phyloP scores from a whole-genome alignment of 1,140 invertebrate species.

The Nomia melanderi region DNA sequence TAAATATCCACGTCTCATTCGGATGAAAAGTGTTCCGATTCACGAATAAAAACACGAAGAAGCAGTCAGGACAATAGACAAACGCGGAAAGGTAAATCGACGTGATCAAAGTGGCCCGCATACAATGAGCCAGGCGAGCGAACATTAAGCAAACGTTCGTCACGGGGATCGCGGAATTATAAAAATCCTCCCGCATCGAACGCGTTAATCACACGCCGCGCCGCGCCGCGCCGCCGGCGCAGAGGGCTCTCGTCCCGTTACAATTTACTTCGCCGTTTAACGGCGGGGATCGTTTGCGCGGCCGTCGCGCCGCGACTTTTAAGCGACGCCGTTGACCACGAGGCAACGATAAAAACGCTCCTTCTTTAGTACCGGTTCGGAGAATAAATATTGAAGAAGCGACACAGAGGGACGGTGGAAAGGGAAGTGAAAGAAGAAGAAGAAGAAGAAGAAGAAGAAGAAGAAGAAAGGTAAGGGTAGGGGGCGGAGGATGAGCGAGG shows the following conservation, averaged over 20 bases:
- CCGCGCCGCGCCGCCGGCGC: no score
- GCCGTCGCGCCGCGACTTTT: neutral
- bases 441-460: conserved; percentile 8
- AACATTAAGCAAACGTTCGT: no score
- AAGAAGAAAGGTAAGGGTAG: no score
- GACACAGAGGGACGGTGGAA: neutral
- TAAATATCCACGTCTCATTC: no score
- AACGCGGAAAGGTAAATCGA: no score
- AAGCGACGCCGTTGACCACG: conserved; percentile 11
- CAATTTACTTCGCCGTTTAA: conserved; percentile 16
- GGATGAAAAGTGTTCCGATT: no score
- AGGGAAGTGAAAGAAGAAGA: conserved; percentile 41
- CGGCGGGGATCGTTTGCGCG: conserved; percentile 6
- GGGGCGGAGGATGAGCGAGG: neutral
- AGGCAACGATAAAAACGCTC: conserved; percentile 21
- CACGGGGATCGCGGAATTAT: no score
- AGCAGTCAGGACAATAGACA: no score
- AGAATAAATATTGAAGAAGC: conserved; percentile 51
- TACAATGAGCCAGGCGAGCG: no score
- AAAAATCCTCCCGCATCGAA: neutral
- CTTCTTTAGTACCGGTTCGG: neutral
- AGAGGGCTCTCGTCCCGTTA: neutral
- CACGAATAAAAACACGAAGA: no score
- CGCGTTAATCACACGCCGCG: neutral
- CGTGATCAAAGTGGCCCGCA: no score